These are phyloP conservation scores for Hesperophylax magnus DNA, from an alignment of 1,140 invertebrate genomes.

Conservation along the genomic window DNA sequence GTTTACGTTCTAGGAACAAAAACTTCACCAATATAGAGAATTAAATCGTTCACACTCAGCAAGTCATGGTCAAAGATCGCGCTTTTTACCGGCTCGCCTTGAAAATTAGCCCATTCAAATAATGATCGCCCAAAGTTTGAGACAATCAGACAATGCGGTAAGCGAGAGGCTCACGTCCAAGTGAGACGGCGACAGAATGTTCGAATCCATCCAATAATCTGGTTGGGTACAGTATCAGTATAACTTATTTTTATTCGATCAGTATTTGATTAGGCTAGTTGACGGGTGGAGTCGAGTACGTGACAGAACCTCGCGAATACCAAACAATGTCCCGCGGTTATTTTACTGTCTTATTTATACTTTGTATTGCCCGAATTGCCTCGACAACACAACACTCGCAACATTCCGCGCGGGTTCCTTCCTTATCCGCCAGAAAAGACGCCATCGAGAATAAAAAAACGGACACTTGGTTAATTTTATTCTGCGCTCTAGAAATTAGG, in stretches of 20 bases:
- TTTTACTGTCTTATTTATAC: no score
- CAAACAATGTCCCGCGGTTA: no score
- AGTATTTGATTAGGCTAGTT: background rate
- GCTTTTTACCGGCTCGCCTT: constrained; percentile 31
- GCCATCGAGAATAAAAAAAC: no score
- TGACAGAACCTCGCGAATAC: background rate
- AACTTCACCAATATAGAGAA: constrained; percentile 4
- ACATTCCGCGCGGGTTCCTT: no score
- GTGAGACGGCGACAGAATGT: background rate
- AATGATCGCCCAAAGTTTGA: constrained; percentile 9
- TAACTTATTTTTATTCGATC: background rate
- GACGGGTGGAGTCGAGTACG: background rate
- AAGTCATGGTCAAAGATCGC: constrained; percentile 25
- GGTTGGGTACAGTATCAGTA: background rate
- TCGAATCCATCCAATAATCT: background rate
- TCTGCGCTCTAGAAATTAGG: no score
- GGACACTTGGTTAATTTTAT: no score
- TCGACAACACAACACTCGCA: no score
- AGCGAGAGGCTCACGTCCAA: background rate
- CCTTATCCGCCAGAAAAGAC: no score
- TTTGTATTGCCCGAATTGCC: no score
- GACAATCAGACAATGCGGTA: background rate
- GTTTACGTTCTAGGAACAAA: no score
- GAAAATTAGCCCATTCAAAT: constrained; percentile 20
- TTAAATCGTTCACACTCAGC: background rate